phyloP scores from a whole-genome alignment of 2,888 invertebrate genomes.

The Tetropium fuscum region DNA sequence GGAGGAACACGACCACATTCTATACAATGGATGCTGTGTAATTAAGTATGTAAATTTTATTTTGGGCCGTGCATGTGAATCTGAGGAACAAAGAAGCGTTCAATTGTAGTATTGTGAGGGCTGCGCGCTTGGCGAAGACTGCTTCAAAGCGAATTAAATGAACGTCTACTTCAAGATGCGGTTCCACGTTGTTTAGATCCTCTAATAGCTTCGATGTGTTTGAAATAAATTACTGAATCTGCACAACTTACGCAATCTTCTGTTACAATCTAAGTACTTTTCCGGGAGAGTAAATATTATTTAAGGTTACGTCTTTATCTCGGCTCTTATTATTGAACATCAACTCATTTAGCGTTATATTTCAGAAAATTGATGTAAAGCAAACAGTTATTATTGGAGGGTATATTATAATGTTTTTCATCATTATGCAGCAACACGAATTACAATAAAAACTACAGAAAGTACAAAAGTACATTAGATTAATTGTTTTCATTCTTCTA shows the following conservation, averaged over 20 bases:
- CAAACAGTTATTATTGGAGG: no score
- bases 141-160: constrained; percentile 56
- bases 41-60: constrained; percentile 62
- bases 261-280: constrained; percentile 18
- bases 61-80: constrained; percentile 58
- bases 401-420: no score
- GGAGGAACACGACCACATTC: constrained; percentile 42
- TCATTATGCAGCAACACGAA: no score
- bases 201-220: constrained; percentile 51
- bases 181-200: constrained; percentile 53
- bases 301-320: constrained; percentile 17
- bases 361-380: no score
- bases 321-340: background rate
- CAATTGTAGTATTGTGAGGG: constrained; percentile 53
- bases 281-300: constrained; percentile 20
- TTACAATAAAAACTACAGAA: no score
- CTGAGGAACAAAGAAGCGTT: constrained; percentile 56
- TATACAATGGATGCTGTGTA: constrained; percentile 47
- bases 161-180: constrained; percentile 52
- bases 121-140: constrained; percentile 52
- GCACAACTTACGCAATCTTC: constrained; percentile 19
- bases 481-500: no score
- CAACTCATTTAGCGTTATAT: constrained; percentile 16
- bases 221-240: constrained; percentile 46
- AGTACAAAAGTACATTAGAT: no score